phyloP scores from a whole-genome alignment of 2,113 vertebrate species.

The Aegypius monachus region DNA sequence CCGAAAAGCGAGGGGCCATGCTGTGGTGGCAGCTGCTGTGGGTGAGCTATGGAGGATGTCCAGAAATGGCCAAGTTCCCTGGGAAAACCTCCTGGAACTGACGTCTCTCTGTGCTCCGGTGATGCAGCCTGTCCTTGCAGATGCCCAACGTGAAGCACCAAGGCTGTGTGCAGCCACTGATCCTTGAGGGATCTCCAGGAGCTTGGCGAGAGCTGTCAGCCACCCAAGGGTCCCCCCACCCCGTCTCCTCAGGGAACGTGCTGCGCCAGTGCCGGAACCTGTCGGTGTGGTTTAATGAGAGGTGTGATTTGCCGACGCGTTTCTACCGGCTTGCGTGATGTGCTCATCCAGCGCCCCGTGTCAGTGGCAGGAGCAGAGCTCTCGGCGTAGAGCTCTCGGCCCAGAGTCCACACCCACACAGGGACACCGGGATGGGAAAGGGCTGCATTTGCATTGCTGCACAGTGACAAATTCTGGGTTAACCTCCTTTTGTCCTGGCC shows the following conservation, averaged over 20 bases:
- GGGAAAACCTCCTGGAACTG: not conserved
- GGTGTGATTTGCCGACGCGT: no score
- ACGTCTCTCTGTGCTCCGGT: rapidly evolving
- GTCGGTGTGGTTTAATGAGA: not conserved
- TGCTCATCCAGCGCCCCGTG: not conserved
- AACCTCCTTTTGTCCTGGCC: not conserved
- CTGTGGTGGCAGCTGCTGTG: rapidly evolving
- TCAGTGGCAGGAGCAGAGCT: not conserved
- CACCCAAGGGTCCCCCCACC: no score
- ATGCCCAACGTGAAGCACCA: rapidly evolving
- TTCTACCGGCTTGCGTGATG: not conserved
- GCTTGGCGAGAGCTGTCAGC: not conserved
- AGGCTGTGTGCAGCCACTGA: rapidly evolving
- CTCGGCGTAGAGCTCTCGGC: not conserved
- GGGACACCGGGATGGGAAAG: not conserved
- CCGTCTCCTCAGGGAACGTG: not conserved
- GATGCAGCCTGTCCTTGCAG: not conserved
- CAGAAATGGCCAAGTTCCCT: not conserved
- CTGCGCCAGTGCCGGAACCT: rapidly evolving
- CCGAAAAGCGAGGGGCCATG: not conserved
- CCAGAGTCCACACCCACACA: not conserved
- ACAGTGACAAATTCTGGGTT: not conserved
- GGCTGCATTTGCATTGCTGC: rapidly evolving
- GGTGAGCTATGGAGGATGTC: not conserved
- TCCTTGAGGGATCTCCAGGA: not conserved